Evolutionary conservation across 2,113 vertebrate species (phyloP).

Genomic region (Chloroceryle aenea): DNA sequence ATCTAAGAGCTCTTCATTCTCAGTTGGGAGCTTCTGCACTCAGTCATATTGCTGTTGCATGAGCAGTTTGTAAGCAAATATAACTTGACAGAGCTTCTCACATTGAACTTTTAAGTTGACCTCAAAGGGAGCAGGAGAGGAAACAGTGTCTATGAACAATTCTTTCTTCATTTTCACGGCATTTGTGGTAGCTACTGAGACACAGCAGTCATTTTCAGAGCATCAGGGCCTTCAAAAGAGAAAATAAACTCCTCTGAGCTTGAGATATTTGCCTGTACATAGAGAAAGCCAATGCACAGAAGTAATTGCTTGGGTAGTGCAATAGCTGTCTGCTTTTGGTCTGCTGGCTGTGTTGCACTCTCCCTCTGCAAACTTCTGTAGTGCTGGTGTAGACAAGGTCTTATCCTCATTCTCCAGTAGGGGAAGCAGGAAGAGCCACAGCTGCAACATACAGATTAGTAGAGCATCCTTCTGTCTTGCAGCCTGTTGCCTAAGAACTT

Average conservation of each 20-base stretch:
- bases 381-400: fast-evolving
- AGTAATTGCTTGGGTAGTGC: background rate
- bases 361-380: background rate
- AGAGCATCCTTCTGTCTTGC: background rate
- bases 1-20: background rate
- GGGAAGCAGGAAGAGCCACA: background rate
- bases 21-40: background rate
- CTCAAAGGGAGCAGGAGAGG: background rate
- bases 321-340: background rate
- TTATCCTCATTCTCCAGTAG: background rate
- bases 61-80: background rate
- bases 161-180: background rate
- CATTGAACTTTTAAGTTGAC: background rate
- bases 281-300: background rate
- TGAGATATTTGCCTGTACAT: background rate
- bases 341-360: background rate
- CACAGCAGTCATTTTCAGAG: background rate
- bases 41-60: background rate
- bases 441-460: background rate
- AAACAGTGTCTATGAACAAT: fast-evolving
- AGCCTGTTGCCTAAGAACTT: background rate
- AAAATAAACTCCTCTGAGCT: background rate
- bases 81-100: background rate
- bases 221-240: background rate
- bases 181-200: background rate